phyloP scores from a whole-genome alignment of 2,797 vertebrate species.

The Neoniphon sammara region DNA sequence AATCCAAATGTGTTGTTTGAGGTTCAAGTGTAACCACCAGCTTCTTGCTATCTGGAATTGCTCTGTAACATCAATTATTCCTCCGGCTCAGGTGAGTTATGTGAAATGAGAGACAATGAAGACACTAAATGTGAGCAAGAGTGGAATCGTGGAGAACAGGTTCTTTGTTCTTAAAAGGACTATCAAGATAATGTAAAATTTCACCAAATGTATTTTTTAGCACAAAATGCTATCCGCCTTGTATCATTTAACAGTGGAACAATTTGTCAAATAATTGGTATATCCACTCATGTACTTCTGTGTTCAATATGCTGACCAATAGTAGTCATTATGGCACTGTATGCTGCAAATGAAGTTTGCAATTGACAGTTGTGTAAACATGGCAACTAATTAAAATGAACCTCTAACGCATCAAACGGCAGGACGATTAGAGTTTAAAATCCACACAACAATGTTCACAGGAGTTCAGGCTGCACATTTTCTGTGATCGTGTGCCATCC shows the following conservation, averaged over 20 bases:
- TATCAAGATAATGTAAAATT: conserved; percentile 47
- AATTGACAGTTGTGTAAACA: not conserved
- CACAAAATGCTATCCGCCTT: conserved; percentile 17
- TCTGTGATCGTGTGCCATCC: not conserved
- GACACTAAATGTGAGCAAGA: conserved; percentile 9
- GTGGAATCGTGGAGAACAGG: not conserved
- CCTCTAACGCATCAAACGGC: not conserved
- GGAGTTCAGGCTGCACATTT: conserved; percentile 1
- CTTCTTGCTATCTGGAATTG: conserved; percentile 24
- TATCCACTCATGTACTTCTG: conserved; percentile 1
- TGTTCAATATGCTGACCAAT: not conserved
- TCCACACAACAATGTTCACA: not conserved
- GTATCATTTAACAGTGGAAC: not conserved
- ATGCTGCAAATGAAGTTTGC: not conserved
- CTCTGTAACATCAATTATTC: conserved; percentile 14
- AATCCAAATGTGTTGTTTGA: conserved; percentile 4
- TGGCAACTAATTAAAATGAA: not conserved
- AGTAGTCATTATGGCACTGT: not conserved
- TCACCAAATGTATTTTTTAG: conserved; percentile 21
- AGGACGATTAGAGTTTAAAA: conserved; percentile 1
- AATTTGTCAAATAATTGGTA: not conserved
- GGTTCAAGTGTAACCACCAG: conserved; percentile 11
- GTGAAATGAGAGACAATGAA: conserved; percentile 13
- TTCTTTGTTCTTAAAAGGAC: not conserved
- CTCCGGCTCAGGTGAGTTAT: not conserved